These are phyloP conservation scores for Patiria pectinifera DNA, from an alignment of 53 echinoderm and acorn worm species.

Conservation along the genomic window DNA sequence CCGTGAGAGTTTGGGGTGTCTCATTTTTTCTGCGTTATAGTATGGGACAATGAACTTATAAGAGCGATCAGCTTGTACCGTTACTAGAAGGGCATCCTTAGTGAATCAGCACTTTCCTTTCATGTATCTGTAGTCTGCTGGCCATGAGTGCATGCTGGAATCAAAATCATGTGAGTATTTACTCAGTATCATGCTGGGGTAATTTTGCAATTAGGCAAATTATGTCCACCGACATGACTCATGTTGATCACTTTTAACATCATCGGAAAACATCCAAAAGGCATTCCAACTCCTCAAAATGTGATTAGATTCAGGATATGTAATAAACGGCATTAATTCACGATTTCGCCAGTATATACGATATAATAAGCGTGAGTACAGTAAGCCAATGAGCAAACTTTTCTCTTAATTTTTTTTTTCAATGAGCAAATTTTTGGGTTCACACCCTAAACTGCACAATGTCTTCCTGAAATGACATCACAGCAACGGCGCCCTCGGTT, in stretches of 20 bases:
- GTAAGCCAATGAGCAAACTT: too few species aligned
- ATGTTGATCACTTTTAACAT: conserved; percentile 19
- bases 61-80: too few species aligned
- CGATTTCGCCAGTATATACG: neutral
- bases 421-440: too few species aligned
- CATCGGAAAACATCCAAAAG: neutral
- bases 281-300: neutral
- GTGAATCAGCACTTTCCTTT: conserved; percentile 8
- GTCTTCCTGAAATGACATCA: too few species aligned
- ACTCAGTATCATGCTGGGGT: neutral
- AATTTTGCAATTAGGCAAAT: neutral
- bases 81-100: neutral
- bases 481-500: too few species aligned
- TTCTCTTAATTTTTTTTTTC: too few species aligned
- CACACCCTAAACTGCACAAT: too few species aligned
- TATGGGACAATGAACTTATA: too few species aligned
- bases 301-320: neutral
- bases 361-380: too few species aligned
- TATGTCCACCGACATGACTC: conserved; percentile 8
- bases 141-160: neutral
- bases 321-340: neutral
- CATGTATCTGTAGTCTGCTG: neutral
- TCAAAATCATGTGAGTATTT: neutral
- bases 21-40: too few species aligned
- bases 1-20: too few species aligned